Evolutionary conservation across 1,140 invertebrate genomes (phyloP).

Genomic region (Drosophila serrata): DNA sequence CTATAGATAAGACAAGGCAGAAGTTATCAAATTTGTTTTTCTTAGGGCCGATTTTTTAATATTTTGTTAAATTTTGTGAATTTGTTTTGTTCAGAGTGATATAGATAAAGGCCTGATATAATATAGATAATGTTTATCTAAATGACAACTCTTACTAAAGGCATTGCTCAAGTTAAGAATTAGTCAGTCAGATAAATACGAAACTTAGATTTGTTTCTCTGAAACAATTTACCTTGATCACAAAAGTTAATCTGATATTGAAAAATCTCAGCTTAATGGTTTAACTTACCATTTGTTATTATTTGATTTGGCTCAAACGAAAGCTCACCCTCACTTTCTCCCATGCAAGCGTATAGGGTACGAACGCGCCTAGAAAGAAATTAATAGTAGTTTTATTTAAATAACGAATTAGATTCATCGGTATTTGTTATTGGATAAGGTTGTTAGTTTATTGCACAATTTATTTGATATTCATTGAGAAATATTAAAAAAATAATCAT

Average conservation of each 20-base stretch:
- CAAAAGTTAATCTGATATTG: background rate
- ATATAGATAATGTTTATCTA: background rate
- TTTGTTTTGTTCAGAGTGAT: background rate
- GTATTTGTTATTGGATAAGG: too few species aligned
- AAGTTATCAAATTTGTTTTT: background rate
- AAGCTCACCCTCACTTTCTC: constrained; percentile 97
- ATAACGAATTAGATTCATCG: background rate
- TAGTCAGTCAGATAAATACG: background rate
- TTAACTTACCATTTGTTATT: constrained; percentile 95
- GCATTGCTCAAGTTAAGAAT: background rate
- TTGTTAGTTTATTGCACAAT: too few species aligned
- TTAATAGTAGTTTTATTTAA: background rate
- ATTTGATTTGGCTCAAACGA: constrained; percentile 99
- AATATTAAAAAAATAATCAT: background rate
- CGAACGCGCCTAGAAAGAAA: constrained; percentile 89
- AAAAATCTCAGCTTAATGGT: background rate
- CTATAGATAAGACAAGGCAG: constrained; percentile 86
- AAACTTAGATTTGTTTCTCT: background rate
- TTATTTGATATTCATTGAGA: too few species aligned
- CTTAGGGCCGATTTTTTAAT: background rate
- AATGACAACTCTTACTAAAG: background rate
- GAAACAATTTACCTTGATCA: background rate
- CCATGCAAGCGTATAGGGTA: constrained; percentile 97
- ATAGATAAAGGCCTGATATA: background rate
- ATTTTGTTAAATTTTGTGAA: background rate